Base-by-base conservation (phyloP, 2,888 invertebrate genomes). In the Epistrophe grossulariae region DNA sequence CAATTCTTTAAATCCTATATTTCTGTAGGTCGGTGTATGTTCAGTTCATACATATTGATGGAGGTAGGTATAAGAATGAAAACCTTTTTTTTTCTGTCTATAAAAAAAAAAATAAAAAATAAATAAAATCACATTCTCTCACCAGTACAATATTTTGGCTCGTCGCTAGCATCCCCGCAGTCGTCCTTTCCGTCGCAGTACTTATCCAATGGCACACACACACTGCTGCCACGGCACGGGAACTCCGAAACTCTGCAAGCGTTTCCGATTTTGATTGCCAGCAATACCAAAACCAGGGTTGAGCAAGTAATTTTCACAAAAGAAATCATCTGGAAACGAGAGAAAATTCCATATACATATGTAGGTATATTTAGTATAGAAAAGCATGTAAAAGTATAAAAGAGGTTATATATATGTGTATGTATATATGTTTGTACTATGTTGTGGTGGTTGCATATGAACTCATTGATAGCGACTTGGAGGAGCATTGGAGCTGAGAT, bases 121-220 rank as follows among this genome's bases (percentile, higher is more conserved):
- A n/a, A n/a, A n/a, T n/a, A 73, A 73, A 43, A 40, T 40, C 55
- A 79, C 64, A 79, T 88, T 91, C 93, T 91, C 93, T 93, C 91
- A 95, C 95, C 95, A 90, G 96, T 95, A 92, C 97, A 97, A 91
- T 95, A 95, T 88, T 95, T 93, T 71, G 97, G 97, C 93, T 97
- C 98, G 93, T 97, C 97, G 91, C 97, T 97, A 89, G 95, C 95
- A 93, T 98, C 98, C 38, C 96, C 96, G 93, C 98, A 98, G 93
- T 98, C 97, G 93, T 96, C 95, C 89, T 94, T 93, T 79, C 97
- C 97, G 93, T 98, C 97, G 94, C 98, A 98, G 93, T 96, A 98
- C 89, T 96, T 95, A 94, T 97, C 97, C 88, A 97, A 94, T 31
- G 97, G 96, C 91, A 97, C 95, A 93, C 98, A 97, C 89, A 94